Conservation (phyloP, 2,113 vertebrate species). For the Aythya baeri region DNA sequence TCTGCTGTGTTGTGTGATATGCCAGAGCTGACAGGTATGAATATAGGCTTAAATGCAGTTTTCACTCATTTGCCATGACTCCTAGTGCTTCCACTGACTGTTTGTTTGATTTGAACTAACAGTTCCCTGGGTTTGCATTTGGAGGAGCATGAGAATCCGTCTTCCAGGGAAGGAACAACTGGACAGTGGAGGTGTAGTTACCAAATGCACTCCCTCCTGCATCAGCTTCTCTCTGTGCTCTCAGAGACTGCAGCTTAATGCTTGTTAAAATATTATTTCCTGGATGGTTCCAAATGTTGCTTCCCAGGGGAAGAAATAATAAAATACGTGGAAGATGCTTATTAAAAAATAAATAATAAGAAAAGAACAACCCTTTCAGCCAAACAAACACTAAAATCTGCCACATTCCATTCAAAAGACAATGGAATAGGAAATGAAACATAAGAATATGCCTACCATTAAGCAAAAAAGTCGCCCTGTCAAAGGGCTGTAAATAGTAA, state of each 20-base stretch:
- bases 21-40: neutral
- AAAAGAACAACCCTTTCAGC: neutral
- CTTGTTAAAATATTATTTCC: constrained; percentile 31
- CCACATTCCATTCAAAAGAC: neutral
- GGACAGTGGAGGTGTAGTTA: neutral
- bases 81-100: neutral
- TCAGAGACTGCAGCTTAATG: neutral
- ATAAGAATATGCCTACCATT: neutral
- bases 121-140: neutral
- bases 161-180: neutral
- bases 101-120: neutral
- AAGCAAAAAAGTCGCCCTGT: neutral
- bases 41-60: neutral
- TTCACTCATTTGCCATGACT: neutral
- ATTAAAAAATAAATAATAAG: neutral
- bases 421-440: neutral
- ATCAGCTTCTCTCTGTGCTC: neutral
- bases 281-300: neutral
- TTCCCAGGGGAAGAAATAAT: neutral
- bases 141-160: neutral
- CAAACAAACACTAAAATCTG: constrained; percentile 14
- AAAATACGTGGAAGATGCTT: neutral
- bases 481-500: neutral
- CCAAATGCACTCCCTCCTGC: neutral
- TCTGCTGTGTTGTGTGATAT: neutral